These are phyloP conservation scores for Stenopsyche tienmushanensis DNA, from an alignment of 1,140 invertebrate genomes.

Conservation along the genomic window DNA sequence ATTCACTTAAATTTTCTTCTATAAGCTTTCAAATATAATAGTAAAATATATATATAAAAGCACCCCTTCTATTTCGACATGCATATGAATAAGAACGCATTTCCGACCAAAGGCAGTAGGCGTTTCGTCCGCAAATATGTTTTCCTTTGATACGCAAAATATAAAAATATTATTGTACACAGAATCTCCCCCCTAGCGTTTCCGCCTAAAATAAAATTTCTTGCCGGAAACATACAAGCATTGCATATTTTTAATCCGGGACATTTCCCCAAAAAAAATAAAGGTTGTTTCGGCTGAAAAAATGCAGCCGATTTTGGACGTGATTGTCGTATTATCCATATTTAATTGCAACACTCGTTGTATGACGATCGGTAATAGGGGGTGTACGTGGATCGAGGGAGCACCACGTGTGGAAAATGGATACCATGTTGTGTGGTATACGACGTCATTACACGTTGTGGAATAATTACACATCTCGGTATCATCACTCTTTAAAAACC, in stretches of 20 bases:
- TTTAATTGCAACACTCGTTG: background rate
- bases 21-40: background rate
- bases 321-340: constrained; percentile 6
- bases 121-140: constrained; percentile 30
- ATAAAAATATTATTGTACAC: constrained; percentile 40
- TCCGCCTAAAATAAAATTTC: too few species aligned
- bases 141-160: constrained; percentile 37
- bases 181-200: background rate
- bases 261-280: too few species aligned
- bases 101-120: constrained; percentile 9
- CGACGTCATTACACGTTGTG: constrained; percentile 4
- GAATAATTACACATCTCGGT: too few species aligned
- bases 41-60: background rate
- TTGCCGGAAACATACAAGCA: too few species aligned
- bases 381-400: background rate
- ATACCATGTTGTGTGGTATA: background rate
- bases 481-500: too few species aligned
- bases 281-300: too few species aligned
- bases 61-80: background rate
- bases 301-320: too few species aligned
- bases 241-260: too few species aligned
- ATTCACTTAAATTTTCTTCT: background rate
- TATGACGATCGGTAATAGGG: background rate
- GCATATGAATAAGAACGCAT: background rate
- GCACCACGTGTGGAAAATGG: constrained; percentile 8